Percentiles rank a stretch among this genome's conserved stretches.
These are phyloP conservation scores for Euzetes globulus DNA, from an alignment of 2,888 invertebrate genomes.

Conservation along the genomic window DNA sequence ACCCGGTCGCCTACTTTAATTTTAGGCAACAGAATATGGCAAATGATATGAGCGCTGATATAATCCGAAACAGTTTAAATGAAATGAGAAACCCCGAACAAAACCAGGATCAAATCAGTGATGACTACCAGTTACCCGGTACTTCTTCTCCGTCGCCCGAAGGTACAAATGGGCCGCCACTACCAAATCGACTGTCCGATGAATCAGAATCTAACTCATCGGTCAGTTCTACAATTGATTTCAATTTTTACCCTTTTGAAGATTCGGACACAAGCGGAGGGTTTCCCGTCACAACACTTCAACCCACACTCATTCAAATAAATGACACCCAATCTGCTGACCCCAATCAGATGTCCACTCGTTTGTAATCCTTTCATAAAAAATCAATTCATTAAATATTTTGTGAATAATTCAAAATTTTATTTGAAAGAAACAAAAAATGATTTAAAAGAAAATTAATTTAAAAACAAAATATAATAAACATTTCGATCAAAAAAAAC, in stretches of 20 bases:
- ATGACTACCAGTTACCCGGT: neutral
- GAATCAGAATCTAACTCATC: neutral
- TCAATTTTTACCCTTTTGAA: neutral
- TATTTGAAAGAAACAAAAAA: neutral
- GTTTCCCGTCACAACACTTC: slow-evolving; percentile 4
- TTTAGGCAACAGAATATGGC: neutral
- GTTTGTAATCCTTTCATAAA: neutral
- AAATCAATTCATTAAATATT: neutral
- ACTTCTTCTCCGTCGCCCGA: neutral
- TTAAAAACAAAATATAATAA: no score
- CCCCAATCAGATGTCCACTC: neutral
- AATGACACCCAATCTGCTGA: neutral
- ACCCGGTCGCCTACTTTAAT: neutral
- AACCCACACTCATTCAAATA: neutral
- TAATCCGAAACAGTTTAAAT: slow-evolving; percentile 13
- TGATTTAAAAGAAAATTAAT: no score
- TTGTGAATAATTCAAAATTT: neutral
- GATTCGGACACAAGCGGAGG: neutral
- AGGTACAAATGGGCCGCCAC: neutral
- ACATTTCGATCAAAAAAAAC: no score
- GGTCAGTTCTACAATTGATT: slow-evolving; percentile 11
- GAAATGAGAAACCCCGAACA: neutral
- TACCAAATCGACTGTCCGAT: neutral
- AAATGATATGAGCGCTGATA: neutral
- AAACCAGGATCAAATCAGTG: neutral